phyloP scores from a whole-genome alignment of 2,113 vertebrate genomes.

The Hypocryptadius cinnamomeus region DNA sequence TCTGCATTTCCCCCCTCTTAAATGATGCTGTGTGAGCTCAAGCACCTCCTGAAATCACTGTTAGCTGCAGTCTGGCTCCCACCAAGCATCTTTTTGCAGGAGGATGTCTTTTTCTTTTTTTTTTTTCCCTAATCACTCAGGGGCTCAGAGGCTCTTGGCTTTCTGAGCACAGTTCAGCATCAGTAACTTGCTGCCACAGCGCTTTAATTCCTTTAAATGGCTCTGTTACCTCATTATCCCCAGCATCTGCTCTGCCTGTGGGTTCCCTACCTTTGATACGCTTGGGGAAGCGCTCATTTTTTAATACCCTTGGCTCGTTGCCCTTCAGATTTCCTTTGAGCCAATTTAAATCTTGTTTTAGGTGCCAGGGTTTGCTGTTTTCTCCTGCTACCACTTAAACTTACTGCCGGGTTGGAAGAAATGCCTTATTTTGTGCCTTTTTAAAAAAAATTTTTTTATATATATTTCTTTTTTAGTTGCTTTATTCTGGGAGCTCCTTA shows the following conservation, averaged over 20 bases:
- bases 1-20: fast-evolving
- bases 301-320: not conserved
- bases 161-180: not conserved
- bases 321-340: not conserved
- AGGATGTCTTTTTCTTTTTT: not conserved
- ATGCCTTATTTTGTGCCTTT: not conserved
- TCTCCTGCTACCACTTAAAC: not conserved
- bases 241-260: not conserved
- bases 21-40: not conserved
- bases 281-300: not conserved
- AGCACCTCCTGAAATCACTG: not conserved
- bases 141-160: not conserved
- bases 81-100: not conserved
- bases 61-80: not conserved
- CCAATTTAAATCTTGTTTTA: not conserved
- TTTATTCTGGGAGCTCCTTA: conserved; percentile 35
- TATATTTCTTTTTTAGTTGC: not conserved
- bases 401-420: not conserved
- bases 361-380: not conserved
- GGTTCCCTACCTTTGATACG: not conserved
- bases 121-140: not conserved
- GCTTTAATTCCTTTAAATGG: not conserved
- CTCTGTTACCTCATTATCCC: not conserved
- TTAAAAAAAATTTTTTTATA: not conserved
- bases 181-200: not conserved